phyloP scores from a whole-genome alignment of 2,888 invertebrate genomes.

The Bellardia bayeri region DNA sequence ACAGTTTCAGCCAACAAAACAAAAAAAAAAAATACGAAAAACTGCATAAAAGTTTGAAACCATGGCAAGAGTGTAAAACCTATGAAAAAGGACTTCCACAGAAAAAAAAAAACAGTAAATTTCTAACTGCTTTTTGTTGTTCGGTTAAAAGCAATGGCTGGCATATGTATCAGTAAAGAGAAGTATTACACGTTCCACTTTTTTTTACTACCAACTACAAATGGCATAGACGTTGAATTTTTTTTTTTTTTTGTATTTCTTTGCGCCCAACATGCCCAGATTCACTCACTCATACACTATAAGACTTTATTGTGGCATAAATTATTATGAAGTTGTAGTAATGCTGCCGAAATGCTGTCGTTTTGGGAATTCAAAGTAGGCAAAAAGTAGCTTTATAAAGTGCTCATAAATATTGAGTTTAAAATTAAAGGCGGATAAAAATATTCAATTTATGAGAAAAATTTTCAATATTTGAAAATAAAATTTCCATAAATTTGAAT shows the following conservation, averaged over 20 bases:
- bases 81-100: background rate
- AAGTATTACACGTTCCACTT: background rate
- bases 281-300: background rate
- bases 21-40: background rate
- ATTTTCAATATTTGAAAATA: background rate
- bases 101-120: background rate
- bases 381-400: background rate
- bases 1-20: conserved; percentile 1
- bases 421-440: background rate
- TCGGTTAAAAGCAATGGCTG: conserved; percentile 10
- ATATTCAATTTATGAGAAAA: background rate
- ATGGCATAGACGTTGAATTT: conserved; percentile 5
- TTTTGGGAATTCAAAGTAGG: background rate
- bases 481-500: too few species aligned
- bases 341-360: background rate
- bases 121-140: conserved; percentile 15
- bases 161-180: background rate
- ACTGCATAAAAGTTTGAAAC: background rate
- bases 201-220: background rate
- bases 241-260: background rate
- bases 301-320: conserved; percentile 13
- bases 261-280: background rate
- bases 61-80: background rate
- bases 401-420: background rate
- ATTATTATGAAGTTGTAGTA: background rate